Base-by-base conservation (phyloP, 2,797 vertebrate species). In the Hydrophis major region DNA sequence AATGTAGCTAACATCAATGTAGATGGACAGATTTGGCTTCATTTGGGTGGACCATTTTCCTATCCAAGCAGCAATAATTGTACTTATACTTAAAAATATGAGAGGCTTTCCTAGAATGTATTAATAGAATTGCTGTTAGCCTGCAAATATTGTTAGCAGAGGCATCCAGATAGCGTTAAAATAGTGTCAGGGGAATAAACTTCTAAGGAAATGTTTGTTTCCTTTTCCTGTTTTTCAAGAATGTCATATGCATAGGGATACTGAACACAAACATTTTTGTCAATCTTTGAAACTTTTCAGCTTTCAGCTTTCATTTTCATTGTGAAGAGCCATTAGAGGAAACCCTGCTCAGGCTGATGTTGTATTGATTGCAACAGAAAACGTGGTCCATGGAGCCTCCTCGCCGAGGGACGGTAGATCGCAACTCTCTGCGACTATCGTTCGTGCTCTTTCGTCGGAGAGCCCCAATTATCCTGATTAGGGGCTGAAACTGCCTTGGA, bases 141-240 rank as follows among this genome's bases (percentile, higher is more conserved):
- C 94, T 94, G 88, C 91, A 92, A 94, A 90, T 89, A 60, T 7
- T 56, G 74, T 37, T 87, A 96, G n/a, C 66, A 94, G 5, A 22
- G 16, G 57, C 93, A 78, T 16, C 14, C 32, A 93, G 89, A 92
- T 50, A 92, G 42, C 53, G 13, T 89, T 60, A 91, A 95, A 89
- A 88, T 53, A 91, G 53, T 92, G 74, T 93, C 94, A 94, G 27
- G 57, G 94, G 53, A 87, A 86, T 93, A 95, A 91, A 93, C 95
- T 94, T 94, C 0, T 0, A 96, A 96, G 95, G 94, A 96, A 96
- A 28, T 63, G 42, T 95, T 94, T 1, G 95, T 96, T 96, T 97
- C 96, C 96, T 93, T 89, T 97, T 97, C 96, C 96, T 97, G 95
- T 97, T 96, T 96, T 95, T 96, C 93, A 96, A 78, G 88, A 95